Percentiles rank a stretch among this genome's conserved stretches.
phyloP scores from a whole-genome alignment of 2,888 invertebrate species.

The Nesidiocoris tenuis region DNA sequence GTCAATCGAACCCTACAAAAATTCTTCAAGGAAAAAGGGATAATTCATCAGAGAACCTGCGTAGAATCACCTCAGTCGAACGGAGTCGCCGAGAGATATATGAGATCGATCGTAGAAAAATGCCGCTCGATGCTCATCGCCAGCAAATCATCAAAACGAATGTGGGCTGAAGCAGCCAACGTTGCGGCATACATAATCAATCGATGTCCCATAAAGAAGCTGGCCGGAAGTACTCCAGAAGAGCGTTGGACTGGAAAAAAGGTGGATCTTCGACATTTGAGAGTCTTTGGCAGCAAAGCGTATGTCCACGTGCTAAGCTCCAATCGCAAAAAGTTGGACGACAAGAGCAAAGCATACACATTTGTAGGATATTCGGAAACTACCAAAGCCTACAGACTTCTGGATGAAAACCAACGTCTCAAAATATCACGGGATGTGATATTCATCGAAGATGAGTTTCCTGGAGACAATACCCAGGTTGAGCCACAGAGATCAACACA shows the following conservation, averaged over 20 bases:
- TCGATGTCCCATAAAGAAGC: not conserved
- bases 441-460: not conserved
- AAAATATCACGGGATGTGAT: not conserved
- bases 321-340: not conserved
- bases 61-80: not conserved
- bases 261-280: not conserved
- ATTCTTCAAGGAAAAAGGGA: conserved; percentile 44
- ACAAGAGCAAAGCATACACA: not conserved
- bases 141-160: not conserved
- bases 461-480: no score
- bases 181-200: not conserved
- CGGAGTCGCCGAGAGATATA: not conserved
- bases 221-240: not conserved
- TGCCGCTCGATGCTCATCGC: not conserved
- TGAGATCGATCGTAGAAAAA: not conserved
- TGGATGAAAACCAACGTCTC: not conserved
- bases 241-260: not conserved
- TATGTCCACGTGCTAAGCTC: not conserved
- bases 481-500: no score
- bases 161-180: not conserved
- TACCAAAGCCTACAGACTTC: not conserved
- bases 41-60: not conserved
- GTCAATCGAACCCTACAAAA: conserved; percentile 50
- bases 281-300: not conserved
- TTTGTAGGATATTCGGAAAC: not conserved